These are phyloP conservation scores for Thymelicus acteon DNA, from an alignment of 2,888 invertebrate species.

Conservation along the genomic window DNA sequence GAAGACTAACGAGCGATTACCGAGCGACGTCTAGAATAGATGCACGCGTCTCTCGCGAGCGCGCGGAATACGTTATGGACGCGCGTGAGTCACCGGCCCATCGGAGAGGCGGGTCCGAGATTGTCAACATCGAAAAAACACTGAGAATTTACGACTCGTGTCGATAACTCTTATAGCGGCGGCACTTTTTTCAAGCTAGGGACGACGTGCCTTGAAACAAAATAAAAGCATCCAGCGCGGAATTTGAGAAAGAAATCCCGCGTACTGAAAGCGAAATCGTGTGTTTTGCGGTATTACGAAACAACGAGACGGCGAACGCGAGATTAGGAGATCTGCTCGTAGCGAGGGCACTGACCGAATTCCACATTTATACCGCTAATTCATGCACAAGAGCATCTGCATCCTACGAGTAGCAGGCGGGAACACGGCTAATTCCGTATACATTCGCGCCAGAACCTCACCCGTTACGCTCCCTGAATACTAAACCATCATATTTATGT, in stretches of 20 bases:
- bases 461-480: slow-evolving; percentile 67
- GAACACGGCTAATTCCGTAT: slow-evolving; percentile 61
- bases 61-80: slow-evolving; percentile 69
- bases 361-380: slow-evolving; percentile 81
- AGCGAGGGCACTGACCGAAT: slow-evolving; percentile 80
- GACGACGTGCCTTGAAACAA: slow-evolving; percentile 61
- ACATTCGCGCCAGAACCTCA: slow-evolving; percentile 66
- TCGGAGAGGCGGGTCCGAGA: slow-evolving; percentile 52
- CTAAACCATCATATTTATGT: slow-evolving; percentile 74
- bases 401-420: slow-evolving; percentile 60
- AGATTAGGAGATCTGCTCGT: slow-evolving; percentile 73
- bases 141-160: slow-evolving; percentile 61
- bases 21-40: slow-evolving; percentile 65
- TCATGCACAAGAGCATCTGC: slow-evolving; percentile 77
- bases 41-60: slow-evolving; percentile 56
- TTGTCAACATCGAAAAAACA: slow-evolving; percentile 55
- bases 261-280: slow-evolving; percentile 73
- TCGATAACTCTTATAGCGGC: slow-evolving; percentile 59
- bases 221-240: slow-evolving; percentile 53
- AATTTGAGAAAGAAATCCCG: slow-evolving; percentile 40
- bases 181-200: slow-evolving; percentile 54
- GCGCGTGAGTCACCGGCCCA: slow-evolving; percentile 64
- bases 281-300: slow-evolving; percentile 63
- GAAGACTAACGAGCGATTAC: slow-evolving; percentile 78
- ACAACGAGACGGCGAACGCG: slow-evolving; percentile 59